Evolutionary conservation across 1,140 invertebrate genomes (phyloP).

Genomic region (Leptinotarsa defecta): DNA sequence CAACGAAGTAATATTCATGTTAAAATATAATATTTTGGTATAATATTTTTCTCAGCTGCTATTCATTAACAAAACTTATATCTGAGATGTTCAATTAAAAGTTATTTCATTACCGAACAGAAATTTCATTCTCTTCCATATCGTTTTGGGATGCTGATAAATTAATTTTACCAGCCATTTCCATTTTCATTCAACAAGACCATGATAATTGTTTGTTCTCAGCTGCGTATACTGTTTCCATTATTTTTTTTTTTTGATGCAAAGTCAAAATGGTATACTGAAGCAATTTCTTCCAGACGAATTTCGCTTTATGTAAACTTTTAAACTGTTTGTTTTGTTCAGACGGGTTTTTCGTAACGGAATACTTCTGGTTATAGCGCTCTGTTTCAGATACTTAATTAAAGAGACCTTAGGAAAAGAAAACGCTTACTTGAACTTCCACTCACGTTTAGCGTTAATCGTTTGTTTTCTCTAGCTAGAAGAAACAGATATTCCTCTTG

Average conservation of each 20-base stretch:
- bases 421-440: background rate
- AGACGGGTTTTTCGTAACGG: background rate
- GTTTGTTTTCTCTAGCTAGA: background rate
- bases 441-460: background rate
- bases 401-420: background rate
- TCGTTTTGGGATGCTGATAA: background rate
- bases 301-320: conserved; percentile 4
- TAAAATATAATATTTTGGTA: no score
- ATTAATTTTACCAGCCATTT: background rate
- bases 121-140: background rate
- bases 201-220: conserved; percentile 5
- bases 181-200: conserved; percentile 1
- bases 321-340: conserved; percentile 3
- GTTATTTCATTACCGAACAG: background rate
- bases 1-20: no score
- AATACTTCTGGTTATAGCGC: background rate
- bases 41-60: no score
- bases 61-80: background rate
- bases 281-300: background rate
- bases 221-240: background rate
- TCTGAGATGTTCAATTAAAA: background rate
- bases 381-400: background rate
- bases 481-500: background rate
- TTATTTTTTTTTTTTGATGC: background rate
- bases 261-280: background rate